Conservation (phyloP, 2,113 vertebrate species). For the Pollimyrus isidori region DNA sequence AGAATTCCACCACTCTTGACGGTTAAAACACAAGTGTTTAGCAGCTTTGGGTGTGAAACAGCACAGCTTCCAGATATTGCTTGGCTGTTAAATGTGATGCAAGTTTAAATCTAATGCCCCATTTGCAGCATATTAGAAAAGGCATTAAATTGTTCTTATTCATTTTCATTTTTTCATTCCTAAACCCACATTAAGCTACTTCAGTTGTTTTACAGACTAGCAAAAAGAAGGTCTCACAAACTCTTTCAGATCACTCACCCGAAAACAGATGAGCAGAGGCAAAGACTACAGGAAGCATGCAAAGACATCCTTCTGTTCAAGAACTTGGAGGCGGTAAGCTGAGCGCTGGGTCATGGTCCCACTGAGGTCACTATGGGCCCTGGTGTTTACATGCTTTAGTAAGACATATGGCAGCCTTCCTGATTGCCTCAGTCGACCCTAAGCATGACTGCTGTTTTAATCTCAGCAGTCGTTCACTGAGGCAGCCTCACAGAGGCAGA, state of each 20-base stretch:
- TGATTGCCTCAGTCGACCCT: neutral
- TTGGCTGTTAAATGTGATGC: neutral
- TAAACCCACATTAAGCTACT: neutral
- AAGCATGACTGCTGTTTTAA: neutral
- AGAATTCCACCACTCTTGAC: neutral
- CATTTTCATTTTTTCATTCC: neutral
- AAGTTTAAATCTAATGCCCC: neutral
- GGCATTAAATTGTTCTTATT: neutral
- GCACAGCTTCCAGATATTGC: neutral
- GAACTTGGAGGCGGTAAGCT: conserved; percentile 73
- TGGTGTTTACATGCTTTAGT: neutral
- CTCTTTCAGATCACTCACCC: conserved; percentile 70
- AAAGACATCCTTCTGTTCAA: conserved; percentile 79
- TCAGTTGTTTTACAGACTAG: neutral
- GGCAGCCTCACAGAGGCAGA: neutral
- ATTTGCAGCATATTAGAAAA: neutral
- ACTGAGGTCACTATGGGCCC: neutral
- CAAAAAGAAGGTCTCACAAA: neutral
- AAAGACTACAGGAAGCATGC: conserved; percentile 74
- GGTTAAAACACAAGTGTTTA: neutral
- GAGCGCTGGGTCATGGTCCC: neutral
- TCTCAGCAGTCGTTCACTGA: neutral
- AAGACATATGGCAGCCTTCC: neutral
- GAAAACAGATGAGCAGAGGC: conserved; percentile 77
- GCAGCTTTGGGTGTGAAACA: neutral